A percentile compares a stretch with the other conserved stretches of the same genome.
Evolutionary conservation across 2,797 vertebrate genomes (phyloP).

Genomic region (Parambassis ranga): DNA sequence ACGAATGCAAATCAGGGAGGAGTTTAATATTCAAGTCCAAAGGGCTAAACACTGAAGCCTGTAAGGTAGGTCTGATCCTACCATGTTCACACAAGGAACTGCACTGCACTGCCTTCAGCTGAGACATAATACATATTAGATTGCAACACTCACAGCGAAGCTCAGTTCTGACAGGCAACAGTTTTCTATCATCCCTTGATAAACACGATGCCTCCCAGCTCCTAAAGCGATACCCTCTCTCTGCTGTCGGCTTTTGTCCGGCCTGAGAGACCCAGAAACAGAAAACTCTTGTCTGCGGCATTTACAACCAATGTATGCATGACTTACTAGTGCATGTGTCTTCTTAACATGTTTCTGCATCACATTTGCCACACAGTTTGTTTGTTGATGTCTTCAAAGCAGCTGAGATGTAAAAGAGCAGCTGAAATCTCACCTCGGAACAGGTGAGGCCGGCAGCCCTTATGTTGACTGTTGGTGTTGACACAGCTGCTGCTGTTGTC

Average conservation of each 20-base stretch:
- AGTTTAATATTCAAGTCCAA: conserved; percentile 70
- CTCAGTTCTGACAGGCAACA: conserved; percentile 30
- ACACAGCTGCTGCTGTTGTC: conserved; percentile 70
- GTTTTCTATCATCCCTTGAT: conserved; percentile 37
- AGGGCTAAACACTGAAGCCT: conserved; percentile 31
- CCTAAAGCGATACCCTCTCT: conserved; percentile 40
- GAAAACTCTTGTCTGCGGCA: conserved; percentile 15
- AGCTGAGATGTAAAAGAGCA: conserved; percentile 49
- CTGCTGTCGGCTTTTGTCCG: conserved; percentile 49
- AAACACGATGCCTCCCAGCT: conserved; percentile 34
- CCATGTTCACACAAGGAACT: conserved; percentile 13
- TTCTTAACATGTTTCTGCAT: conserved; percentile 4
- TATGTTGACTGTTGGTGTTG: conserved; percentile 60
- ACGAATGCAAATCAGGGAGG: conserved; percentile 67
- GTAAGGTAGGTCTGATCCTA: conserved; percentile 27
- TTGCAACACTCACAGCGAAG: conserved; percentile 17
- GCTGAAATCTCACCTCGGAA: conserved; percentile 56
- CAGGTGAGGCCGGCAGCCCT: conserved; percentile 67
- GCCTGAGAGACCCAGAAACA: conserved; percentile 36
- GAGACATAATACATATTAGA: conserved; percentile 20
- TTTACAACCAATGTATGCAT: conserved; percentile 22
- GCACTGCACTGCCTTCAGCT: conserved; percentile 7
- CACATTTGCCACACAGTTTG: background rate
- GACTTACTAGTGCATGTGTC: conserved; percentile 2
- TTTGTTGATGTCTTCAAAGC: conserved; percentile 15